Conservation (phyloP, 2,888 invertebrate genomes). For the Macrostomum cliftonense region DNA sequence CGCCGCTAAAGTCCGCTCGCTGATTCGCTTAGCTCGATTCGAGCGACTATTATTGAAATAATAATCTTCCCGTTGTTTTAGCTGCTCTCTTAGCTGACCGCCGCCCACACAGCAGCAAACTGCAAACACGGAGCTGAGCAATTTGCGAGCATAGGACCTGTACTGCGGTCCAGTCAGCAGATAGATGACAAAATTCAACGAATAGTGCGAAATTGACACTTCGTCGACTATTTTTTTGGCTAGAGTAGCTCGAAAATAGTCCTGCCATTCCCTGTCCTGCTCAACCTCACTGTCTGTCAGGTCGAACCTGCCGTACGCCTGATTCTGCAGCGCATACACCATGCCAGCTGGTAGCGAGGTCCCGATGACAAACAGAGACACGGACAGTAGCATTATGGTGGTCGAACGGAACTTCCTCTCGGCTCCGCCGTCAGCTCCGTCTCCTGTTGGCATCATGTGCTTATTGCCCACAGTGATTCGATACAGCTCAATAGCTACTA, state of each 20-base stretch:
- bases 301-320: slow-evolving; percentile 10
- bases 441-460: slow-evolving; percentile 11
- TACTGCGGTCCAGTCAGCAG: slow-evolving; percentile 17
- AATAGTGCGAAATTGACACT: slow-evolving; percentile 23
- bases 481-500: background rate
- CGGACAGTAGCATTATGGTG: slow-evolving; percentile 29
- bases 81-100: too few species aligned
- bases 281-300: slow-evolving; percentile 14
- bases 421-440: too few species aligned
- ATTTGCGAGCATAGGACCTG: too few species aligned
- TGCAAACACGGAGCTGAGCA: too few species aligned
- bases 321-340: slow-evolving; percentile 23
- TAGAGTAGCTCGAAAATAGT: slow-evolving; percentile 16
- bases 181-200: slow-evolving; percentile 26
- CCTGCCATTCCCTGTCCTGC: slow-evolving; percentile 18
- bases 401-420: slow-evolving; percentile 21
- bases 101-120: too few species aligned
- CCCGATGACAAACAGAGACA: slow-evolving; percentile 34
- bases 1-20: too few species aligned
- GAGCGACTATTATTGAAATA: too few species aligned
- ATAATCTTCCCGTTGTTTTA: too few species aligned
- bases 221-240: slow-evolving; percentile 3
- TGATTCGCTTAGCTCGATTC: too few species aligned
- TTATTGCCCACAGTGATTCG: slow-evolving; percentile 4
- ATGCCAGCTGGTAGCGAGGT: slow-evolving; percentile 32